Evolutionary conservation across 1,140 invertebrate species (phyloP), one percentile per base, ranked within the genome.

Genomic region (Zaprionus ghesquierei): DNA sequence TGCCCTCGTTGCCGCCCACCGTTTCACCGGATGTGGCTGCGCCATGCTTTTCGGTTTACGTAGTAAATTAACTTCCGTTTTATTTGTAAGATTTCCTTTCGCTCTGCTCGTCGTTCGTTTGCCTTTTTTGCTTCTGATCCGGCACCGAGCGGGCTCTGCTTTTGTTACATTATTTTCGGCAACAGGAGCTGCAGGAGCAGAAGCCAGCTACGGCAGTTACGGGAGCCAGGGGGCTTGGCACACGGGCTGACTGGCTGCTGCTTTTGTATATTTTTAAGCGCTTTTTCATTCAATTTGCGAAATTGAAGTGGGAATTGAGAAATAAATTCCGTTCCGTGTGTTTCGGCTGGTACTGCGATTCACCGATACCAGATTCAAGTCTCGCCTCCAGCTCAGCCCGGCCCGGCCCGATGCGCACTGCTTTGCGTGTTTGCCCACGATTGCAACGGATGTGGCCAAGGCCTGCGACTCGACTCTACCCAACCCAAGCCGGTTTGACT

Each of bases 11-110:
- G 10, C 20, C 44, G 23, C 3, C 29, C 53, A 3, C 20, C 29
- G 27, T 22, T 20, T 46, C 50, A 58, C 66, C 87, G 87, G 79
- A 87, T 90, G 87, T 90, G 82, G 89, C 73, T 90, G 84, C 85
- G 84, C 84, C 84, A 84, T 89, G 78, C 80, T 85, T 79, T 89
- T 84, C 84, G 89, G 89, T 87, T 90, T 90, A 90, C 84, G 89
- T 89, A 90, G 87, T 90, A 90, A 90, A 90, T 90, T 90, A 90
- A 90, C 89, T 90, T 90, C 89, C 89, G 89, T 90, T 90, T 90
- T 90, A 87, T 90, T 90, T 90, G 82, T 84, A 90, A 89, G 84
- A 89, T 89, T 89, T 89, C 85, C 85, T 84, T 89, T 89, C 70
- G 80, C 70, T 89, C 65, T 78, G 76, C 84, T 87, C 82, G 75